phyloP scores from a whole-genome alignment of 2,797 vertebrate genomes.

The Thunnus albacares region DNA sequence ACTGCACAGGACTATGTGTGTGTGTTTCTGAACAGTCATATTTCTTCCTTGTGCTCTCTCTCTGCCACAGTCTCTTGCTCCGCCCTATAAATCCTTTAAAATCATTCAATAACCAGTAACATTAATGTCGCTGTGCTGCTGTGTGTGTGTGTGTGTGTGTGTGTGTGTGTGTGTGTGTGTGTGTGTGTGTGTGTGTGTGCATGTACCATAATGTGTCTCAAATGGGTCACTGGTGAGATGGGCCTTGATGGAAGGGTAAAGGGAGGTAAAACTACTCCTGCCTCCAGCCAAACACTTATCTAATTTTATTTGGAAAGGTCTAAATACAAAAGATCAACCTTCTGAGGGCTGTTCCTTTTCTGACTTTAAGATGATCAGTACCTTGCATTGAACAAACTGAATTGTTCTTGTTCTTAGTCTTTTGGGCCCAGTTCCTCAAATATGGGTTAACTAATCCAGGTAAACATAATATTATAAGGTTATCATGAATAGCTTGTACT shows the following conservation, averaged over 20 bases:
- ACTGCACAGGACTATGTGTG: constrained; percentile 24
- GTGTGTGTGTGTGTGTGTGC: constrained; percentile 60
- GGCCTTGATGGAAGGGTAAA: constrained; percentile 10
- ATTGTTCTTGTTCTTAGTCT: not conserved
- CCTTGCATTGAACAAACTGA: not conserved
- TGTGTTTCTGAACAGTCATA: constrained; percentile 64
- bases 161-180: constrained; percentile 65
- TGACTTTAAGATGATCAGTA: too few relatives aligned
- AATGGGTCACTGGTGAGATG: constrained; percentile 33
- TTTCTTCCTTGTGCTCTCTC: constrained; percentile 64
- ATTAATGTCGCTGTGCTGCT: constrained; percentile 83
- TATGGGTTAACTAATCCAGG: not conserved
- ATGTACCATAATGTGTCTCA: constrained; percentile 44
- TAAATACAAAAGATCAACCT: not conserved
- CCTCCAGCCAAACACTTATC: constrained; percentile 15
- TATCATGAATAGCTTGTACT: too few relatives aligned
- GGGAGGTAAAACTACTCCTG: constrained; percentile 16
- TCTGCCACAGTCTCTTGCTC: constrained; percentile 78
- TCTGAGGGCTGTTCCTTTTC: not conserved
- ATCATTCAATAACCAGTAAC: constrained; percentile 85
- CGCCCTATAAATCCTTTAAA: constrained; percentile 83
- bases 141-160: constrained; percentile 61
- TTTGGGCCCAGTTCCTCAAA: not conserved
- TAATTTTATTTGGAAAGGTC: not conserved
- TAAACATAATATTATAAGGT: too few relatives aligned